phyloP scores from a whole-genome alignment of 2,797 vertebrate genomes.

The Lateolabrax maculatus region DNA sequence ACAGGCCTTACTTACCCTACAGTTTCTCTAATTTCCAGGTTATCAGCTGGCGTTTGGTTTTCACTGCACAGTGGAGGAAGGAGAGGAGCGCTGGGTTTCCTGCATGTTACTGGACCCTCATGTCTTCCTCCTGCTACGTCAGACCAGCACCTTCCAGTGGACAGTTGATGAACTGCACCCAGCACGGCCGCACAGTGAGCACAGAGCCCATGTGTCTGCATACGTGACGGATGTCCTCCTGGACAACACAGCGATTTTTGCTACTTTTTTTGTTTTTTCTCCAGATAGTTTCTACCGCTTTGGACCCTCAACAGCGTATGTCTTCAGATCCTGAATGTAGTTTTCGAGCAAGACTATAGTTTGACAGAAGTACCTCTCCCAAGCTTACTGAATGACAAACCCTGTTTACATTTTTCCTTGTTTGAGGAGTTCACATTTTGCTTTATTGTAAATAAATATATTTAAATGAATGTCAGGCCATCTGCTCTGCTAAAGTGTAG shows the following conservation, averaged over 20 bases:
- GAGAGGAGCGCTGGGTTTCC: slow-evolving; percentile 42
- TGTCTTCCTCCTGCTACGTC: slow-evolving; percentile 63
- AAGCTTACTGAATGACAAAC: slow-evolving; percentile 81
- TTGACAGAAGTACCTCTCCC: slow-evolving; percentile 71
- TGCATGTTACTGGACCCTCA: slow-evolving; percentile 84
- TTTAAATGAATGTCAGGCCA: slow-evolving; percentile 88
- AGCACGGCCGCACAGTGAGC: slow-evolving; percentile 74
- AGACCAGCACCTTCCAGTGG: slow-evolving; percentile 77
- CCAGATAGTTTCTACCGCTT: slow-evolving; percentile 39
- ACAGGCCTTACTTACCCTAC: not conserved
- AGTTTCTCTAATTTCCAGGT: slow-evolving; percentile 51
- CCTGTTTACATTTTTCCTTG: slow-evolving; percentile 90
- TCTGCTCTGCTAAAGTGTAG: slow-evolving; percentile 91
- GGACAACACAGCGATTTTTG: slow-evolving; percentile 85
- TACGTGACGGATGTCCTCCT: slow-evolving; percentile 48
- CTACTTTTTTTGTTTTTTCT: slow-evolving; percentile 72
- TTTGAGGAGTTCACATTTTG: slow-evolving; percentile 82
- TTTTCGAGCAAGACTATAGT: slow-evolving; percentile 68
- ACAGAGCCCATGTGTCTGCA: slow-evolving; percentile 17
- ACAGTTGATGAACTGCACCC: slow-evolving; percentile 73
- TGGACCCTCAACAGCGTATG: slow-evolving; percentile 58
- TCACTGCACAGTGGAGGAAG: slow-evolving; percentile 41
- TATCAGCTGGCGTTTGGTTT: slow-evolving; percentile 38
- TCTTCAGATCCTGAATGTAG: slow-evolving; percentile 82
- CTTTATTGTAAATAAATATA: slow-evolving; percentile 89